Conservation (phyloP, 2,113 vertebrate species). For the Myrmecobius fasciatus region DNA sequence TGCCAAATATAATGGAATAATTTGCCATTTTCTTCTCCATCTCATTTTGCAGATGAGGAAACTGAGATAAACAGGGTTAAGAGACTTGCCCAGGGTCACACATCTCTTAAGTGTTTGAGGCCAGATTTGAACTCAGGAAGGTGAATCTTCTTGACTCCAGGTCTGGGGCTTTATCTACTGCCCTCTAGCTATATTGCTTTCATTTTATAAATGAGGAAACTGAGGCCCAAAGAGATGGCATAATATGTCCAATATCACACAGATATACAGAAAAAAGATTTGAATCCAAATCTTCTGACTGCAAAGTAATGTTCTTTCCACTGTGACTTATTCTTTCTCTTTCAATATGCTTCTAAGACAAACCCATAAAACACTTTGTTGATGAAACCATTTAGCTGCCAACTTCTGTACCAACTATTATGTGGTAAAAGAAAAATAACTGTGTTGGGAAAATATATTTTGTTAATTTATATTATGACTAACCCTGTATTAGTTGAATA, state of each 20-base stretch:
- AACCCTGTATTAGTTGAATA: slow-evolving; percentile 52
- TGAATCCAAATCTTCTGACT: too few relatives aligned
- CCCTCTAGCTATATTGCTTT: neutral
- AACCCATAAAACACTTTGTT: neutral
- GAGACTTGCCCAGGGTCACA: too few relatives aligned
- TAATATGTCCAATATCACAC: too few relatives aligned
- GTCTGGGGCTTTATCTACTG: too few relatives aligned
- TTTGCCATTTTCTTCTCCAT: neutral
- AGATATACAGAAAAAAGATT: too few relatives aligned
- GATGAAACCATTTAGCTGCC: neutral
- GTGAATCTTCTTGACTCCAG: too few relatives aligned
- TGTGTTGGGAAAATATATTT: slow-evolving; percentile 63
- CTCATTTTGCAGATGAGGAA: neutral
- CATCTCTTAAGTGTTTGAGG: too few relatives aligned
- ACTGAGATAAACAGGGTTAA: neutral
- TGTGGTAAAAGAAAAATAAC: slow-evolving; percentile 57
- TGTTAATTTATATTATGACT: slow-evolving; percentile 29
- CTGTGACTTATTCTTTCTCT: neutral
- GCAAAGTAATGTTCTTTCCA: too few relatives aligned
- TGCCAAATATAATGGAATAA: neutral
- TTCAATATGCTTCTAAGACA: neutral
- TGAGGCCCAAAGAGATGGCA: neutral
- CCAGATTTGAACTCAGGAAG: neutral
- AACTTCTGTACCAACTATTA: neutral
- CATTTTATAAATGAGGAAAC: neutral